phyloP scores from a whole-genome alignment of 2,888 invertebrate species.

The Tachystola acroxantha region DNA sequence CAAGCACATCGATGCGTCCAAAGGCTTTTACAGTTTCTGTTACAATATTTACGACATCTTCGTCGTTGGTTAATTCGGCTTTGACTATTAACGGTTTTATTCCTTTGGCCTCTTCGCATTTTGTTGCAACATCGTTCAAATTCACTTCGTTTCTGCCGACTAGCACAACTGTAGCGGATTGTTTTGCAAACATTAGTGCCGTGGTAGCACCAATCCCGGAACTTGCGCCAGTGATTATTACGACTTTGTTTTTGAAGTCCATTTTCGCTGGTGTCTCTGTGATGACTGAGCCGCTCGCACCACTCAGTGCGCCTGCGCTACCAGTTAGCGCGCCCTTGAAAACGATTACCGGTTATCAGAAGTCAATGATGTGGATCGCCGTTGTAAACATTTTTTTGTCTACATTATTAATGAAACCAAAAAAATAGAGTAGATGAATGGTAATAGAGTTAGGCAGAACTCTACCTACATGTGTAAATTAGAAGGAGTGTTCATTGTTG shows the following conservation, averaged over 20 bases:
- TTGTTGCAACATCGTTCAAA: constrained; percentile 78
- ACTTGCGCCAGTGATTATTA: constrained; percentile 83
- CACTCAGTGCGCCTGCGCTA: not conserved
- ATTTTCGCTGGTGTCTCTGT: constrained; percentile 38
- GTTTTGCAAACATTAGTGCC: constrained; percentile 81
- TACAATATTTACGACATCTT: constrained; percentile 81
- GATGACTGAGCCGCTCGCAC: constrained; percentile 20
- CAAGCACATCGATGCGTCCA: constrained; percentile 84
- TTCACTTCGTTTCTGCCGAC: constrained; percentile 84
- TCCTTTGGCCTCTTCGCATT: constrained; percentile 67
- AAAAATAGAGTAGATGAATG: no score
- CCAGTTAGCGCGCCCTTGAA: not conserved
- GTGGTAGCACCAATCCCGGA: constrained; percentile 86
- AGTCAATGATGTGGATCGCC: no score
- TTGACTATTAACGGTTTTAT: constrained; percentile 76
- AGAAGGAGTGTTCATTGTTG: no score
- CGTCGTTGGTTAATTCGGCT: constrained; percentile 83
- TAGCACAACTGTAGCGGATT: constrained; percentile 81
- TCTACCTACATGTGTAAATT: no score
- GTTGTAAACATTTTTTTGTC: no score
- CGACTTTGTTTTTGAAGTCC: constrained; percentile 79
- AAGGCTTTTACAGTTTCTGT: constrained; percentile 81
- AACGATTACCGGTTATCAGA: not conserved
- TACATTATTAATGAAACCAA: no score
- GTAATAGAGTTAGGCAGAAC: no score